Evolutionary conservation across 2,797 vertebrate genomes (phyloP).

Genomic region (Monodelphis domestica): DNA sequence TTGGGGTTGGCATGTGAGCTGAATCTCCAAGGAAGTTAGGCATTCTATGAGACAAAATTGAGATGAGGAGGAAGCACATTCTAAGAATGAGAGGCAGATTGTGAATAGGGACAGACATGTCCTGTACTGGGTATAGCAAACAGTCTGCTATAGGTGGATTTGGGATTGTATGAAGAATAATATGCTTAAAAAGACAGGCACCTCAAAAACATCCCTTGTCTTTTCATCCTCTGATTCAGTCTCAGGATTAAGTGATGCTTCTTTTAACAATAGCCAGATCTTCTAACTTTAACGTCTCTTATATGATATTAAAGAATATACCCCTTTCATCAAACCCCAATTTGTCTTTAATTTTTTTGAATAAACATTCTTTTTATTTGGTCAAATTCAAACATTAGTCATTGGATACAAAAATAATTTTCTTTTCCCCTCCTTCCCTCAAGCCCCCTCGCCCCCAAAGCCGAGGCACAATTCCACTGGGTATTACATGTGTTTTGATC

Average conservation of each 20-base stretch:
- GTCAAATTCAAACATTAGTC: no score
- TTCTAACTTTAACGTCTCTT: not conserved
- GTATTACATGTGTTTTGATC: no score
- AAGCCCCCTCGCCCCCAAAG: no score
- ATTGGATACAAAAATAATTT: no score
- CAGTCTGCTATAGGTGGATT: not conserved
- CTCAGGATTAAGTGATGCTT: not conserved
- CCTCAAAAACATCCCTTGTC: not conserved
- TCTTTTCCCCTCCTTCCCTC: no score
- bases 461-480: no score
- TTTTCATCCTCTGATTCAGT: not conserved
- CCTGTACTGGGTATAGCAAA: not conserved
- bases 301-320: not conserved
- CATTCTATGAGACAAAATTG: not conserved
- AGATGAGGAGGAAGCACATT: not conserved
- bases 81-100: not conserved
- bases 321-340: not conserved
- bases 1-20: no score
- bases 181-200: not conserved
- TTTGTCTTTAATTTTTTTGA: not conserved
- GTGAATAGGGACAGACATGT: not conserved
- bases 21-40: not conserved
- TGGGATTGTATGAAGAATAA: not conserved
- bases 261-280: not conserved
- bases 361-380: no score